Base-by-base conservation (phyloP, 2,797 vertebrate species). In the Anguilla obscura region DNA sequence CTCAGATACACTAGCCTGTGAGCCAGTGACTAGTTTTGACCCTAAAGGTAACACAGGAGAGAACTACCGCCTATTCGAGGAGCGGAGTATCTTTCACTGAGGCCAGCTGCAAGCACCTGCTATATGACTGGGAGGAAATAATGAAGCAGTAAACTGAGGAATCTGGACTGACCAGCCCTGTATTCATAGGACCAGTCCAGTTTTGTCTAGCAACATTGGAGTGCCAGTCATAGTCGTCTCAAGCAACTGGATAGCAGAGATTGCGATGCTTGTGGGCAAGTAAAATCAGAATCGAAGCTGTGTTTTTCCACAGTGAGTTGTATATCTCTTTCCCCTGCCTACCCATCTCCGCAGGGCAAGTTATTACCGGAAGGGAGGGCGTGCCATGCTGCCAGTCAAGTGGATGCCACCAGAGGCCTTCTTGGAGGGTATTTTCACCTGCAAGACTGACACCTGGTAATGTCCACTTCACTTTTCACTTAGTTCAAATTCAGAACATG, bases 381-480 rank as follows among this genome's bases (percentile, higher is more conserved):
- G 95, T 86, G 97, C 97, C 89, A 98, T 98, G 97, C 95, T 99
- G 90, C 97, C 97, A 1, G 98, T 98, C 85, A 99, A 98, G 91
- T 98, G 97, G 98, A 98, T 99, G 97, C 96, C 97, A 3, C 97
- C 97, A 10, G 98, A 99, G 91, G 97, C 98, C 91, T 99, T 98
- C 91, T 95, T 99, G 93, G 98, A 99, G 91, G 98, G 97, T 86
- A 96, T 99, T 91, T 99, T 99, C 93, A 99, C 98, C 85, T 98
- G 97, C 91, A 98, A 98, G 93, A 99, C 98, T 48, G 98, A 99
- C 74, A 98, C 97, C 71, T 99, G 98, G 97, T 99, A 97, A 94
- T 14, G 87, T 87, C 14, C 66, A n/a, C 58, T 63, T 63, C 58
- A 27, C 24, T 69, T 27, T 69, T 69, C 24, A 58, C 2, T 48